phyloP scores from a whole-genome alignment of 2,888 invertebrate species.

The Diogma glabrata region DNA sequence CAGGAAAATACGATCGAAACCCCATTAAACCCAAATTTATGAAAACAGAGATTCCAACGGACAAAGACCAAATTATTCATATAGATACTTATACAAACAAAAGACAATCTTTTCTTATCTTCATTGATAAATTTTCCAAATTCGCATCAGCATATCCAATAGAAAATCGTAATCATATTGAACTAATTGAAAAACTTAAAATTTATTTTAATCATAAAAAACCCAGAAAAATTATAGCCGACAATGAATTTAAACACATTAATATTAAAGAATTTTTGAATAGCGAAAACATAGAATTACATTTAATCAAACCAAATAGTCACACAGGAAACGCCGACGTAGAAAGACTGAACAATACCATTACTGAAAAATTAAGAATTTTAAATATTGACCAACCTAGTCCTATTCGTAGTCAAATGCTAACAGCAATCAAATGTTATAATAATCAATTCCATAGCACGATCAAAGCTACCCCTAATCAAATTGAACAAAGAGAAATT shows the following conservation, averaged over 20 bases:
- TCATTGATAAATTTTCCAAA: neutral
- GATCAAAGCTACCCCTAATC: too few relatives aligned
- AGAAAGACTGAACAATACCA: neutral
- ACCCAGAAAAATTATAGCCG: neutral
- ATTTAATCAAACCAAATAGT: neutral
- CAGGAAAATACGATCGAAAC: neutral
- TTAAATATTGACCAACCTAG: neutral
- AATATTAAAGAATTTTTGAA: too few relatives aligned
- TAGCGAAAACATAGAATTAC: neutral
- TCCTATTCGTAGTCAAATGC: neutral
- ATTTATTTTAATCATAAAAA: neutral
- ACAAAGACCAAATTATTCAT: neutral
- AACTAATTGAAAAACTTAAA: neutral
- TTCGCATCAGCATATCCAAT: neutral
- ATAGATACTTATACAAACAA: constrained; percentile 5
- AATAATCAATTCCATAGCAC: neutral
- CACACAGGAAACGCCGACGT: neutral
- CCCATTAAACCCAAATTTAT: neutral
- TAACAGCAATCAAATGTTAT: neutral
- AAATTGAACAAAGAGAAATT: too few relatives aligned
- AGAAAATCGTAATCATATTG: neutral
- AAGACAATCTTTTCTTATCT: neutral
- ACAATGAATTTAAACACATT: too few relatives aligned
- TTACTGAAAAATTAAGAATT: neutral
- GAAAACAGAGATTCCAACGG: neutral